A percentile compares a stretch with the other conserved stretches of the same genome.
phyloP scores from a whole-genome alignment of 2,113 vertebrate species.

The Psilopsiagon aymara region DNA sequence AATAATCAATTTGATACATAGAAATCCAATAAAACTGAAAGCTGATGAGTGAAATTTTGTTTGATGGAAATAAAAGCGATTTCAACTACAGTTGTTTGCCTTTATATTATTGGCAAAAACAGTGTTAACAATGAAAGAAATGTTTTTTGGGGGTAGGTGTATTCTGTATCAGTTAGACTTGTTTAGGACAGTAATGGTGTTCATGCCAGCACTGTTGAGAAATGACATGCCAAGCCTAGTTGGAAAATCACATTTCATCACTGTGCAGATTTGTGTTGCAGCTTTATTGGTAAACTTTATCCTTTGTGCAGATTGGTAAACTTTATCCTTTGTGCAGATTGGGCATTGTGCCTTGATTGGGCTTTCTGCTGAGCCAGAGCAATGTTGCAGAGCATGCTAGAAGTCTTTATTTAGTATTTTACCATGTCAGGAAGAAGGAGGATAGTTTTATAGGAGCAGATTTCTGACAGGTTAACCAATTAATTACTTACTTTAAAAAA shows the following conservation, averaged over 20 bases:
- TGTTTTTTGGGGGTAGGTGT: accelerated
- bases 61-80: background rate
- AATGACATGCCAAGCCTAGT: background rate
- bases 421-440: background rate
- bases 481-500: background rate
- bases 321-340: background rate
- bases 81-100: background rate
- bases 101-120: background rate
- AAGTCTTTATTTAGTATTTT: background rate
- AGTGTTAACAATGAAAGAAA: background rate
- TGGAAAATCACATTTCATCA: background rate
- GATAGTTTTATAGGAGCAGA: background rate
- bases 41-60: background rate
- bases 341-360: background rate
- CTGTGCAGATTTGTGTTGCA: background rate
- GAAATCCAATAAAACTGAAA: background rate
- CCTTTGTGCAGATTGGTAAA: background rate
- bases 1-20: background rate
- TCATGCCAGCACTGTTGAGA: background rate
- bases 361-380: background rate
- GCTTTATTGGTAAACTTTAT: background rate
- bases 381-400: background rate
- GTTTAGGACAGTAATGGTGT: accelerated
- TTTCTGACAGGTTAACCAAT: background rate
- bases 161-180: background rate